These are phyloP conservation scores for Palaemon carinicauda DNA, from an alignment of 1,140 invertebrate genomes.

Conservation along the genomic window DNA sequence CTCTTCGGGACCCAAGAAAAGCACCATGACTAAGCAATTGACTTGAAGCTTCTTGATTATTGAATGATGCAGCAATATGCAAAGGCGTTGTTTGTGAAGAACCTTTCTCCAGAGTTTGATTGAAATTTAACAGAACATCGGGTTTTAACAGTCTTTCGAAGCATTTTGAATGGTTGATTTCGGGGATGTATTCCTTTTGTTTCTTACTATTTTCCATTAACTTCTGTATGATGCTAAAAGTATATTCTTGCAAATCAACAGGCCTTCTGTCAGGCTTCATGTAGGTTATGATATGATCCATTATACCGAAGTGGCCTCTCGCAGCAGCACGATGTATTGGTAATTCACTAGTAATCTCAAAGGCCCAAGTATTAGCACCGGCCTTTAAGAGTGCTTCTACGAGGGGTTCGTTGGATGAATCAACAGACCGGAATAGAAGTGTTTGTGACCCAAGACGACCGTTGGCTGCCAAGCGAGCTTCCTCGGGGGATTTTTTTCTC, in stretches of 20 bases:
- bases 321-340: constrained; percentile 51
- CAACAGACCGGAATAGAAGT: constrained; percentile 41
- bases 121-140: constrained; percentile 42
- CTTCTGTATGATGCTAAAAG: constrained; percentile 39
- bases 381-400: constrained; percentile 28
- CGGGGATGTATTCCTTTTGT: not conserved
- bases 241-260: constrained; percentile 41
- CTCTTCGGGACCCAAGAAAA: constrained; percentile 38
- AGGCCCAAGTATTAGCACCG: constrained; percentile 46
- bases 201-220: constrained; percentile 32
- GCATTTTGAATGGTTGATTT: constrained; percentile 33
- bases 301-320: constrained; percentile 28
- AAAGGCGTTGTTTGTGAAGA: not conserved
- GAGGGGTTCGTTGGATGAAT: constrained; percentile 4
- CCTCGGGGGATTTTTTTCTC: not conserved
- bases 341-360: constrained; percentile 34
- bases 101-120: constrained; percentile 5
- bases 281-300: constrained; percentile 27
- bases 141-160: constrained; percentile 29
- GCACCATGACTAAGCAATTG: constrained; percentile 43
- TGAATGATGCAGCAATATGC: constrained; percentile 49
- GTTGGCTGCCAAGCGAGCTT: constrained; percentile 33
- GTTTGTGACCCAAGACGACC: constrained; percentile 37
- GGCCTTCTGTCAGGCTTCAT: constrained; percentile 44
- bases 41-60: constrained; percentile 55